Evolutionary conservation across 2,797 vertebrate species (phyloP).

Genomic region (Protonibea diacanthus): DNA sequence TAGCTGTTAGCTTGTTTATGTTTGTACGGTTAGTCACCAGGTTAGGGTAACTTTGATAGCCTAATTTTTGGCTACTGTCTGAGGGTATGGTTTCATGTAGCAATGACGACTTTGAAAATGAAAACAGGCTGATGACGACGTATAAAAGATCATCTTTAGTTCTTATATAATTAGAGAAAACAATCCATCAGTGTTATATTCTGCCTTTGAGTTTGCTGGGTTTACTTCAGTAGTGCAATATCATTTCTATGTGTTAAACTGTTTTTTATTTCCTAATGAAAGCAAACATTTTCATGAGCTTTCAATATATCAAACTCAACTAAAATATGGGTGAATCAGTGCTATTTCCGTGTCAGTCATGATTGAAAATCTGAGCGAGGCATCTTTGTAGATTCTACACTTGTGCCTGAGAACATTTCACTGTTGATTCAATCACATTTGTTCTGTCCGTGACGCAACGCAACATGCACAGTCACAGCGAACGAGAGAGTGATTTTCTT

Average conservation of each 20-base stretch:
- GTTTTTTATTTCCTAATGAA: too few relatives aligned
- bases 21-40: too few relatives aligned
- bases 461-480: background rate
- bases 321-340: background rate
- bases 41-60: too few relatives aligned
- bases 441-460: conserved; percentile 2
- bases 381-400: background rate
- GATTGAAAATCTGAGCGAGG: background rate
- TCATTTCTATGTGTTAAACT: background rate
- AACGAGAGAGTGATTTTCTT: conserved; percentile 26
- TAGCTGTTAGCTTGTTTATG: too few relatives aligned
- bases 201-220: background rate
- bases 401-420: background rate
- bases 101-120: too few relatives aligned
- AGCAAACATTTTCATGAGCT: background rate
- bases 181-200: background rate
- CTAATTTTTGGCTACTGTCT: too few relatives aligned
- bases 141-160: too few relatives aligned
- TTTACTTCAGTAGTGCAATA: background rate
- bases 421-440: background rate
- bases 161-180: too few relatives aligned
- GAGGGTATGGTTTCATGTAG: too few relatives aligned
- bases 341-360: background rate
- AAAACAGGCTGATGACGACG: too few relatives aligned
- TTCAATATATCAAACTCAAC: background rate